Percentiles rank a stretch among this genome's conserved stretches.
These are phyloP conservation scores for Stomatorhinus ivindoensis DNA, from an alignment of 2,113 vertebrate species.

Conservation along the genomic window DNA sequence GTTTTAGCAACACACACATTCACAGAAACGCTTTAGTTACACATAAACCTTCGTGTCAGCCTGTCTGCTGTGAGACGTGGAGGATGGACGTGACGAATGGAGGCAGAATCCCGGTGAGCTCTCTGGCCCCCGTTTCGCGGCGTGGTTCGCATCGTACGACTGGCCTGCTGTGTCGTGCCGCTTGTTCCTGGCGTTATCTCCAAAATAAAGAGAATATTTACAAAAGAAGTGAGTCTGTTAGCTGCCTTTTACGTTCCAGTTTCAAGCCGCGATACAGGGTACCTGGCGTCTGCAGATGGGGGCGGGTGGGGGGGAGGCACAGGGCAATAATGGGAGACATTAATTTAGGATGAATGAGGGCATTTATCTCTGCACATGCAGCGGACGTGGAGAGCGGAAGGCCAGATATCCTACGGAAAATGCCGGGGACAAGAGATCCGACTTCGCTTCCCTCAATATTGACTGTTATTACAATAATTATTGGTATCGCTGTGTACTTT, in stretches of 20 bases:
- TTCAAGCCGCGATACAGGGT: constrained; percentile 20
- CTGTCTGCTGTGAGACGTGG: background rate
- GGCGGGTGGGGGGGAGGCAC: background rate
- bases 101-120: background rate
- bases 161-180: background rate
- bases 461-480: constrained; percentile 13
- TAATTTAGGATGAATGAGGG: background rate
- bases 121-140: background rate
- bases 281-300: background rate
- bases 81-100: background rate
- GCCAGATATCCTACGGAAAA: constrained; percentile 23
- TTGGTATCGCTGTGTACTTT: background rate
- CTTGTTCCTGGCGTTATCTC: background rate
- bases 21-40: constrained; percentile 1
- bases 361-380: background rate
- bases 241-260: constrained; percentile 29
- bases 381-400: background rate
- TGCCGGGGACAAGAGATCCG: background rate
- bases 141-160: background rate
- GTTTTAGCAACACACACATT: constrained; percentile 35
- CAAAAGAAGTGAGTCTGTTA: constrained; percentile 30
- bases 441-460: constrained; percentile 36
- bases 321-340: background rate
- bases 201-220: constrained; percentile 39
- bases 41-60: background rate